Evolutionary conservation across 2,888 invertebrate species (phyloP), one percentile per base, ranked within the genome.

Genomic region (Pollenia angustigena): DNA sequence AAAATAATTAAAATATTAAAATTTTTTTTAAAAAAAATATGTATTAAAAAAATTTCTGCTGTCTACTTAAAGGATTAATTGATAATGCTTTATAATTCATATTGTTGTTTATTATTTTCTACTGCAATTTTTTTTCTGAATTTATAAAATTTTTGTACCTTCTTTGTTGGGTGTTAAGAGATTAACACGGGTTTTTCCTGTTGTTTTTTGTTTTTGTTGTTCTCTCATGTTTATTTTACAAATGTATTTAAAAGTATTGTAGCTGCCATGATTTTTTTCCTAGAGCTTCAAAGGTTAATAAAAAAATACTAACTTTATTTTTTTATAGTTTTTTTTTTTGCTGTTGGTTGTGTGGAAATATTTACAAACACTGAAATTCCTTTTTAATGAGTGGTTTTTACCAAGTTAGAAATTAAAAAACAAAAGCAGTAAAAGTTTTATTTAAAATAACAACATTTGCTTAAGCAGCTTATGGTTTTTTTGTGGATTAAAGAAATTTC

Each of bases 311-410:
- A 48, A 50, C 56, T 74, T 64, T 78, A 16, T 18, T 16, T 69
- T 80, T 79, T 69, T 52, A 46, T 16, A 23, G 48, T 14, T 64
- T 68, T 54, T 18, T 64, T 1, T 56, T 62, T 64, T 46, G 56
- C 54, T 74, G 32, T n/a, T 23, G 16, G 58, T 72, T 68, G 56
- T 60, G 50, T 81, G 54, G 52, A 56, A 85, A 56, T 76, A 64
- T 81, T 71, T 76, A 68, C 58, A 56, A 75, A 76, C 44, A 71
- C 71, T 80, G 75, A 86, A 87, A 88, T 86, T 86, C 81, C 86
- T 80, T 87, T 87, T 88, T 88, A 88, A 88, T 88, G 88, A 87
- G 85, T 88, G 85, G 80, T 81, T 85, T 81, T 75, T 68, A 14
- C 23, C 2, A 72, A 74, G 74, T 79, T 79, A 56, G 71, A 74